Base-by-base conservation (phyloP, 2,113 vertebrate species). In the Erinaceus europaeus region DNA sequence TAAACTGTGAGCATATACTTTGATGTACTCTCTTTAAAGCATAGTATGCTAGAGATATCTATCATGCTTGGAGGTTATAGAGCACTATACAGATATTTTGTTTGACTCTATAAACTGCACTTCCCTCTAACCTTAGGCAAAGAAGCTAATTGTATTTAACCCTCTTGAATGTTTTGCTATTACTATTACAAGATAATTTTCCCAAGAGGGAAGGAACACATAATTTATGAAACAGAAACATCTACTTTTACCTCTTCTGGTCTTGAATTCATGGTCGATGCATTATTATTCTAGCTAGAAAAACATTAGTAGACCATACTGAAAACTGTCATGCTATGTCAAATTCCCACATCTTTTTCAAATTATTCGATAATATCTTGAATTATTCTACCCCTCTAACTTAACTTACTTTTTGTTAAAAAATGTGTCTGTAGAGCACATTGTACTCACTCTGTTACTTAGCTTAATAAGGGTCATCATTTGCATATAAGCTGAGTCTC, bases 401-500 rank as follows among this genome's bases (percentile, higher is more conserved):
- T 92, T 50, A 29, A 91, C 17, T 90, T 68, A 23, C 81, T 91
- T 87, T 13, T 91, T 44, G 10, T 92, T 90, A 62, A 77, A 94
- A 94, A 95, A 85, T 48, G 84, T n/a, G 69, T 34, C 71, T 79
- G 40, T n/a, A 42, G 5, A 75, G 86, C 12, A 77, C 75, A 53
- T 46, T 74, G 14, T 81, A 89, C 53, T 87, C 87, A 91, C 92
- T 86, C 80, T 91, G 75, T 29, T 21, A 90, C 94, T 91, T 92
- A 89, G 34, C 67, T 95, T 91, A 88, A 86, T 84, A 88, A 93
- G 57, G 90, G 92, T 94, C 93, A 94, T 79, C 25, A 38, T 94
- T 94, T 95, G 91, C 93, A 84, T 91, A 95, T 97, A 74, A 85
- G 93, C 90, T 89, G 77, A 3, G 64, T 95, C 92, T 94, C 91